Percentiles rank a stretch among this genome's conserved stretches.
phyloP scores from a whole-genome alignment of 2,113 vertebrate species.

The Tauraco erythrolophus region DNA sequence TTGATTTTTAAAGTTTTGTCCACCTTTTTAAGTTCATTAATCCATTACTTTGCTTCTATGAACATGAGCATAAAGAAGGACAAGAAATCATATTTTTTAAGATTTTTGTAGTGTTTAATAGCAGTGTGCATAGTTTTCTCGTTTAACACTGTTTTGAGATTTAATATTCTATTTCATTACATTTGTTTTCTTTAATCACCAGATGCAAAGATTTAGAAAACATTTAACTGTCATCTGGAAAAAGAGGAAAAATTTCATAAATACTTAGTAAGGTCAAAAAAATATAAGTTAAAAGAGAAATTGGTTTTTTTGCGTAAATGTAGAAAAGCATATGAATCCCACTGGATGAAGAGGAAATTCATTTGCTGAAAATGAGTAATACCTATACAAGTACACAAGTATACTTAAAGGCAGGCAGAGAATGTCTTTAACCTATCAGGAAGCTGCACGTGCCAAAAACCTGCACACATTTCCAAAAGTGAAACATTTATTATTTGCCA shows the following conservation, averaged over 20 bases:
- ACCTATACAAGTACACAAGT: no score
- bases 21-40: slow-evolving; percentile 6
- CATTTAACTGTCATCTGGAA: background rate
- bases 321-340: background rate
- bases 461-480: background rate
- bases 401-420: background rate
- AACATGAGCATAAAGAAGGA: background rate
- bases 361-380: background rate
- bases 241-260: background rate
- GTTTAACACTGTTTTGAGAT: background rate
- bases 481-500: background rate
- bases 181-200: background rate
- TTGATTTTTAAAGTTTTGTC: slow-evolving; percentile 18
- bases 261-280: background rate
- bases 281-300: background rate
- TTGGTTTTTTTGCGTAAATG: background rate
- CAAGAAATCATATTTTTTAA: background rate
- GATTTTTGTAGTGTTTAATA: background rate
- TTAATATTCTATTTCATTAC: background rate
- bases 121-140: background rate
- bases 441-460: background rate
- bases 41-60: background rate
- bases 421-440: background rate
- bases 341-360: background rate
- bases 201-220: background rate